Percentiles rank a stretch among this genome's conserved stretches.
Evolutionary conservation across 2,888 invertebrate genomes (phyloP).

Genomic region (Hirtodrosophila histrioides): DNA sequence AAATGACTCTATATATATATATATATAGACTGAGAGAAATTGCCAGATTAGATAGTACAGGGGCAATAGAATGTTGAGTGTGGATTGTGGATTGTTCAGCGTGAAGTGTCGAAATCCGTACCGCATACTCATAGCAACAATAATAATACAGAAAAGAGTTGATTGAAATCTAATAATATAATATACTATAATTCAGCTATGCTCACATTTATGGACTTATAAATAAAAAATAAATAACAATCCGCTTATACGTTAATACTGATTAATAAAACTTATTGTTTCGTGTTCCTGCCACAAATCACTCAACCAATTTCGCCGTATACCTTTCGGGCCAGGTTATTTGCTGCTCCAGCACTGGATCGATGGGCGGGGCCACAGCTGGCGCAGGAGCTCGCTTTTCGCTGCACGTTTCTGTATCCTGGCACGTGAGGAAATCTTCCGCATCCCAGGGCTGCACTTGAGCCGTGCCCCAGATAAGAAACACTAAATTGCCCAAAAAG

Average conservation of each 20-base stretch:
- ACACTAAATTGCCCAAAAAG: conserved; percentile 89
- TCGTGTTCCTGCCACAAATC: conserved; percentile 25
- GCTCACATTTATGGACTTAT: conserved; percentile 58
- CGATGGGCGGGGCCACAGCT: conserved; percentile 55
- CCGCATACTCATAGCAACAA: conserved; percentile 23
- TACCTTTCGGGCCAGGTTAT: conserved; percentile 52
- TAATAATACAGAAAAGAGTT: conserved; percentile 18
- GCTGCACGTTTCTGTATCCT: conserved; percentile 47
- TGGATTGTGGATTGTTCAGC: conserved; percentile 1
- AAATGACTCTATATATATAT: conserved; percentile 11
- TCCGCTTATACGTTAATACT: conserved; percentile 71
- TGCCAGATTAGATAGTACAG: conserved; percentile 30
- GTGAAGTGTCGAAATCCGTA: conserved; percentile 32
- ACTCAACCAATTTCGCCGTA: conserved; percentile 54
- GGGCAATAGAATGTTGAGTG: conserved; percentile 11
- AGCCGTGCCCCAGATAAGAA: conserved; percentile 88
- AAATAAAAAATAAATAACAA: conserved; percentile 75
- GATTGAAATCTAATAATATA: conserved; percentile 52
- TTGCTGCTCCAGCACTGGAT: conserved; percentile 62
- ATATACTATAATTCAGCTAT: conserved; percentile 42
- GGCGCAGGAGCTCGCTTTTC: conserved; percentile 9
- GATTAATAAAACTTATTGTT: conserved; percentile 62
- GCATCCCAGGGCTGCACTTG: conserved; percentile 89
- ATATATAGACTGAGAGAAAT: conserved; percentile 23
- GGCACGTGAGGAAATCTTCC: conserved; percentile 84